Base-by-base conservation (phyloP, 37 sponge, comb jelly and placozoan species). In the Eunapius fragilis region DNA sequence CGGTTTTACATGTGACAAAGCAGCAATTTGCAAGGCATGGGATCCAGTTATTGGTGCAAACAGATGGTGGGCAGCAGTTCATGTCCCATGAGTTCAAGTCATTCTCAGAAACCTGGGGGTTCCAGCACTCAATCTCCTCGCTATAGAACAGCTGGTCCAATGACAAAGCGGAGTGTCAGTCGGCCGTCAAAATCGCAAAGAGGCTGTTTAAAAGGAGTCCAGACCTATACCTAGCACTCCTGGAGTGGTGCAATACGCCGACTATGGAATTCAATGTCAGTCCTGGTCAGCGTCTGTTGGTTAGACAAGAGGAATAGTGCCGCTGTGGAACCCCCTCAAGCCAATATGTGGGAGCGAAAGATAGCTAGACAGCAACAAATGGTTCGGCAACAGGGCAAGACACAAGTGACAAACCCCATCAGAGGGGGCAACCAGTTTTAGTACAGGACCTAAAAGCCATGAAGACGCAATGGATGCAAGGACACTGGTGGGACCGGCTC, bases 1-100 rank as follows among this genome's bases (percentile, higher is more conserved):
- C 4, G 67, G 38, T 76, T 7, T 31, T 83, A 26, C 48, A 27
- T 26, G 45, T 79, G 31, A 37, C 72, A 31, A 89, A 89, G 80
- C 31, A 76, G 13, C 32, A 67, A 58, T 88, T 88, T 69, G 72
- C 84, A 36, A n/a, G 79, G 71, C 71, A 89, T 89, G 79, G 89
- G 70, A 28, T 58, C 58, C 22, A 2, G 14, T 2, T 58, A 58
- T 58, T 58, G 58, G 58, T 58, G 47, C 47, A 45, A 11, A 45
- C 47, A 11, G 58, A 58, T 58, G 58, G 58, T 58, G 58, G 58
- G 19, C 58, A 10, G 19, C 89, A 88, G 73, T 82, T 78, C 71
- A 76, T 41, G 31, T 70, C 71, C 45, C 31, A 33, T 4, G 79
- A 78, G 33, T 81, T 83, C 74, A 76, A 70, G 79, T 0, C 28